phyloP scores from a whole-genome alignment of 2,797 vertebrate species.

The Galago senegalensis region DNA sequence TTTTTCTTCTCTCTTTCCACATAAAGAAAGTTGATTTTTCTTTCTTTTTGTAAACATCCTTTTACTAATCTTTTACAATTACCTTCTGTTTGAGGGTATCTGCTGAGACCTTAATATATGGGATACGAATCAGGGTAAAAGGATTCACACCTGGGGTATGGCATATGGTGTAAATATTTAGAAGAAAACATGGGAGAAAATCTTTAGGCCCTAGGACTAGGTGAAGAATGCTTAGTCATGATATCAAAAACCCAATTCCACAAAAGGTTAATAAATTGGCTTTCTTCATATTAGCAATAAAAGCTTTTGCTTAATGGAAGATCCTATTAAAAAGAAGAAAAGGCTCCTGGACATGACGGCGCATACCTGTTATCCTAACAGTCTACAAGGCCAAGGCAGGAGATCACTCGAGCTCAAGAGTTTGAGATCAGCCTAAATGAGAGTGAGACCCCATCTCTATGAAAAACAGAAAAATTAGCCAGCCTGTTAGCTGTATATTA shows the following conservation, averaged over 20 bases:
- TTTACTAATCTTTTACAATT: neutral
- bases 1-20: conserved; percentile 2
- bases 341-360: neutral
- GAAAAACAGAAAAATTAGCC: too few species aligned
- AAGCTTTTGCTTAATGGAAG: conserved; percentile 32
- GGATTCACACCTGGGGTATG: neutral
- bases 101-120: neutral
- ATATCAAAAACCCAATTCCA: neutral
- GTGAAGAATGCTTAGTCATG: conserved; percentile 2
- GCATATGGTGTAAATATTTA: neutral
- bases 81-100: neutral
- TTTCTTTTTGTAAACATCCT: neutral
- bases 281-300: neutral
- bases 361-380: too few species aligned
- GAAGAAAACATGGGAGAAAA: conserved; percentile 28
- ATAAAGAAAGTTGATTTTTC: neutral
- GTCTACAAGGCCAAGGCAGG: too few species aligned
- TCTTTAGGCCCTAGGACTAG: neutral
- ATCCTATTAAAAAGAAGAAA: neutral
- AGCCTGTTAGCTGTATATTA: neutral
- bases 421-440: too few species aligned
- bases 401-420: too few species aligned
- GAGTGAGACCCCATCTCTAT: too few species aligned
- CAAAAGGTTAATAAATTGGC: neutral
- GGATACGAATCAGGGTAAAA: conserved; percentile 36